These are phyloP conservation scores for Apis dorsata DNA, from an alignment of 1,140 invertebrate genomes.

Conservation along the genomic window DNA sequence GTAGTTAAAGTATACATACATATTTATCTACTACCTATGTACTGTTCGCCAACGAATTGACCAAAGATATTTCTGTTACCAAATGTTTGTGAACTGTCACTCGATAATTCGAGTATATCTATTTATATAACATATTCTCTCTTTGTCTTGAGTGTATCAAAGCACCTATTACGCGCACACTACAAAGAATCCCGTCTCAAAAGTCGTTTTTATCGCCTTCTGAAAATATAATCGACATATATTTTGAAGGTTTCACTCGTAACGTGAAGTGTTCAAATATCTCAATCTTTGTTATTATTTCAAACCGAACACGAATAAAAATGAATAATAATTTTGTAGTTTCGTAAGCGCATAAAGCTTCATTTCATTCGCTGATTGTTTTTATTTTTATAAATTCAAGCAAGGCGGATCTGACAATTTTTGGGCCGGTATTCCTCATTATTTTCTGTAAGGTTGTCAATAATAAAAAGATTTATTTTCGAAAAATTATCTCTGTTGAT, in stretches of 20 bases:
- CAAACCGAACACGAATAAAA: background rate
- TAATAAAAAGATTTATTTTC: conserved; percentile 31
- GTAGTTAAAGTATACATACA: background rate
- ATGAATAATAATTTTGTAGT: background rate
- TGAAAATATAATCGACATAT: too few species aligned
- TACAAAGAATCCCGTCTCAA: conserved; percentile 10
- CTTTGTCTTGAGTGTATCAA: background rate
- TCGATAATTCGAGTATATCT: background rate
- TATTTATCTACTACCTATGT: too few species aligned
- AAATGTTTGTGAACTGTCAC: conserved; percentile 7
- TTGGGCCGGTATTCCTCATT: conserved; percentile 20
- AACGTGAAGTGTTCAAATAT: background rate
- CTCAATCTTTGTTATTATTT: background rate
- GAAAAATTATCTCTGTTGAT: conserved; percentile 19
- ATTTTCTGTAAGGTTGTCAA: conserved; percentile 24
- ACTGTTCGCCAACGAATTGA: conserved; percentile 5
- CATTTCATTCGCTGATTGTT: background rate
- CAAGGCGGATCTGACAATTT: background rate
- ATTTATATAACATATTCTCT: background rate
- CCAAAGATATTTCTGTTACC: background rate
- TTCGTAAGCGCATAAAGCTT: background rate
- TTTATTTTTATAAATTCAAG: background rate
- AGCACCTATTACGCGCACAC: conserved; percentile 16
- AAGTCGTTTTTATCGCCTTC: background rate
- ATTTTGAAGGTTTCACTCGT: background rate